Evolutionary conservation across 2,113 vertebrate species (phyloP), one percentile per base, ranked within the genome.

Genomic region (Amblyornis subalaris): DNA sequence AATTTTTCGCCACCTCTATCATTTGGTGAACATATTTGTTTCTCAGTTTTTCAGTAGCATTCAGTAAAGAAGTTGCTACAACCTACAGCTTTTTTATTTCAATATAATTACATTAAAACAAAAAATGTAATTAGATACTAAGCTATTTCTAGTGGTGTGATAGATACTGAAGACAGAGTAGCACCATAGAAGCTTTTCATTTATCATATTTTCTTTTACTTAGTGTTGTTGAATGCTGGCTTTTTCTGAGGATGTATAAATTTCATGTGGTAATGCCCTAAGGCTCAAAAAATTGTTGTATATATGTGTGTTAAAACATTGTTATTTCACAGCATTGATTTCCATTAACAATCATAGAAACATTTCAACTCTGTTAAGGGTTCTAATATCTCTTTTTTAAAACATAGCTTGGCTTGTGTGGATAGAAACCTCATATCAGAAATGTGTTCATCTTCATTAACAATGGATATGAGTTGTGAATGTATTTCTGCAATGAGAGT

Each of bases 321-420:
- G 60, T 94, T 94, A 74, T 89, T 96, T 94, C 81, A 57, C 60
- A 96, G 36, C 61, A 80, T 23, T 70, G 44, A 84, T 94, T 94
- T 89, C 93, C 77, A 80, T 90, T 94, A 95, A 33, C 57, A 90
- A 66, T 88, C 54, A 91, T 18, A 92, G 54, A 95, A 93, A 29
- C 36, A 92, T 88, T 96, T 93, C 54, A 90, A 72, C 19, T 89
- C 53, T 86, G 45, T 94, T 95, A 86, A 95, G 91, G 76, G 26
- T 95, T 91, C 38, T 89, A 79, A 66, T 83, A 64, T 75, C 75
- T 92, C 36, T 91, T 88, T 94, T 93, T 55, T 85, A 89, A 94
- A 58, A 88, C 44, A 88, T 90, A 93, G 85, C 53, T 96, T 95
- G 64, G 78, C 71, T 91, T 92, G 45, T 53, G 88, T 70, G 72